These are phyloP conservation scores for Amiota mariae DNA, from an alignment of 2,888 invertebrate species.

Conservation along the genomic window DNA sequence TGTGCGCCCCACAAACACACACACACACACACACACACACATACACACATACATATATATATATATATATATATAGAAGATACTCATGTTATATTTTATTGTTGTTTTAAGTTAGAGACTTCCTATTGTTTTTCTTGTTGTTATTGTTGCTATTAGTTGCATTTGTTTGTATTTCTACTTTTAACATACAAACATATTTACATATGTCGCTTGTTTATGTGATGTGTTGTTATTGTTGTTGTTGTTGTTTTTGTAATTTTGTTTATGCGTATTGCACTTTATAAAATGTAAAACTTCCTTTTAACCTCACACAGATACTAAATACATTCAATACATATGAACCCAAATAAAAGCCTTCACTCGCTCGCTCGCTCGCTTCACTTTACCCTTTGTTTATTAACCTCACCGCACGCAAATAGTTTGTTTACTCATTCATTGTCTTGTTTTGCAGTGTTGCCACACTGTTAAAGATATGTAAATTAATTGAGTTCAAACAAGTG, in stretches of 20 bases:
- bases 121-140: slow-evolving; percentile 2
- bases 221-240: slow-evolving; percentile 33
- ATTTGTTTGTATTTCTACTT: not conserved
- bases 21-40: no score
- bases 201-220: slow-evolving; percentile 27
- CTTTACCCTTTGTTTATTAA: not conserved
- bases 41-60: no score
- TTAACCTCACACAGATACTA: not conserved
- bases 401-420: slow-evolving; percentile 32
- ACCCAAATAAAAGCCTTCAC: not conserved
- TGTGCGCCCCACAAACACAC: no score
- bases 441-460: slow-evolving; percentile 45
- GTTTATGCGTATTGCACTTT: slow-evolving; percentile 34
- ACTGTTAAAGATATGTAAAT: slow-evolving; percentile 13
- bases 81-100: no score
- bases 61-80: no score
- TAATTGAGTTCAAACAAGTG: no score
- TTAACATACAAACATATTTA: not conserved
- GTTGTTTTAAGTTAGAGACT: slow-evolving; percentile 17
- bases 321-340: not conserved
- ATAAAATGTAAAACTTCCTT: slow-evolving; percentile 26
- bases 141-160: slow-evolving; percentile 31
- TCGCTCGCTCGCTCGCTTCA: no score
- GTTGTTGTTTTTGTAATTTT: slow-evolving; percentile 41
- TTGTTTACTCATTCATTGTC: slow-evolving; percentile 62